Evolutionary conservation across 2,113 vertebrate genomes (phyloP), one percentile per base, ranked within the genome.

Genomic region (Alligator mississippiensis): DNA sequence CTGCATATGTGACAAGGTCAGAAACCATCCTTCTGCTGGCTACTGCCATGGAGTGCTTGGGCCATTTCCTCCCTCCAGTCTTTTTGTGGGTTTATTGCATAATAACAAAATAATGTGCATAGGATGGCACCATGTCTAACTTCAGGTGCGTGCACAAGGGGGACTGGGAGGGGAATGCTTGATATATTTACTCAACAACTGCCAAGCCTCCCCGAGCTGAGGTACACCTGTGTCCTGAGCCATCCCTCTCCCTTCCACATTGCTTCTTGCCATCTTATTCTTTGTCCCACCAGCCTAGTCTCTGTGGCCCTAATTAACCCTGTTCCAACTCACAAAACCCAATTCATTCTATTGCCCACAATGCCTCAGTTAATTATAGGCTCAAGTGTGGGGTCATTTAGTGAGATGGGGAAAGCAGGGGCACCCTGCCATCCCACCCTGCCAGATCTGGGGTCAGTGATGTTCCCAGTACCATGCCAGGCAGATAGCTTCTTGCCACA

Each of bases 401-500:
- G 13, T 12, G 57, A 13, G 19, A 2, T 25, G 47, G 70, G 76
- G 55, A 22, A 61, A 89, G 68, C 30, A 47, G 47, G 47, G 47
- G 9, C 47, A 47, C 47, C 47, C 47, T 47, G 47, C 47, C 47
- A 47, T 47, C 47, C 47, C 18, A 3, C 25, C 58, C 80, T 84
- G 80, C 80, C 79, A 58, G 15, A 34, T 19, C 15, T 89, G 47
- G 28, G 25, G 47, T 47, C 38, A 85, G 66, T 2, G 81, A 27
- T 9, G 47, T n/a, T 72, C 80, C 70, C 77, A 25, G 47, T 47
- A 47, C 5, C 55, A 6, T 34, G 12, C 75, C 3, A 2, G 27
- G 7, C 66, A 68, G n/a, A 28, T 25, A 9, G 63, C 0, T 75
- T 21, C 0, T 4, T 84, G 72, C 30, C 15, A 2, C 6, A 27